A percentile compares a stretch with the other conserved stretches of the same genome.
Conservation (phyloP, 2,113 vertebrate species). For the Corynorhinus townsendii region DNA sequence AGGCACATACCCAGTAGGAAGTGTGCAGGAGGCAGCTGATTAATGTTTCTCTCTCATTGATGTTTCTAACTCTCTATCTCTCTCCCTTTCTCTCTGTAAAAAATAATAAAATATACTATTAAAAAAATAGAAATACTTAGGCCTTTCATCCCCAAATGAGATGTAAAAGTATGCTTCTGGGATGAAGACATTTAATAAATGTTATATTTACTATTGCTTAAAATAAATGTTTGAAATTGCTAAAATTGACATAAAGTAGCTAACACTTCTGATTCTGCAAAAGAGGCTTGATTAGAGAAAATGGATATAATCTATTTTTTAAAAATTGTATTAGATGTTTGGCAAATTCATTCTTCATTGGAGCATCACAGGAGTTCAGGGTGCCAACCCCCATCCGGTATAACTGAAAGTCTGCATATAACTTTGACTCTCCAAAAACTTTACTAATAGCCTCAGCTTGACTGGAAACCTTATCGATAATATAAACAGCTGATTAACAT, state of each 20-base stretch:
- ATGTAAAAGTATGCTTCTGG: not conserved
- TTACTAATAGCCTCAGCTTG: not conserved
- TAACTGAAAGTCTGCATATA: not conserved
- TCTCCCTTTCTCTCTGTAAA: too few species aligned
- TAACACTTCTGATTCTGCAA: not conserved
- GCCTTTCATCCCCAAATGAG: not conserved
- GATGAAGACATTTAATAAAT: not conserved
- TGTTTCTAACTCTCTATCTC: too few species aligned
- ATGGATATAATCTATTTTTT: not conserved
- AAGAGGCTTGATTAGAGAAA: not conserved
- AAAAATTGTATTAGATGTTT: not conserved
- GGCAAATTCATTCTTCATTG: not conserved
- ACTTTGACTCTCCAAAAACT: not conserved
- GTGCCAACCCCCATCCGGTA: not conserved
- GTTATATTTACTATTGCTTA: not conserved
- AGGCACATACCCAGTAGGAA: too few species aligned
- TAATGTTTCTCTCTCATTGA: too few species aligned
- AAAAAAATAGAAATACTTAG: not conserved
- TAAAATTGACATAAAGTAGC: not conserved
- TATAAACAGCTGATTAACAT: not conserved
- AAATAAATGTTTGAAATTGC: not conserved
- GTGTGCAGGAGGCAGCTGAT: too few species aligned
- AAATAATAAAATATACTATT: too few species aligned
- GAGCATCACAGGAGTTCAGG: not conserved
- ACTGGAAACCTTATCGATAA: not conserved